phyloP scores from a whole-genome alignment of 2,113 vertebrate species.

The Vidua chalybeata region DNA sequence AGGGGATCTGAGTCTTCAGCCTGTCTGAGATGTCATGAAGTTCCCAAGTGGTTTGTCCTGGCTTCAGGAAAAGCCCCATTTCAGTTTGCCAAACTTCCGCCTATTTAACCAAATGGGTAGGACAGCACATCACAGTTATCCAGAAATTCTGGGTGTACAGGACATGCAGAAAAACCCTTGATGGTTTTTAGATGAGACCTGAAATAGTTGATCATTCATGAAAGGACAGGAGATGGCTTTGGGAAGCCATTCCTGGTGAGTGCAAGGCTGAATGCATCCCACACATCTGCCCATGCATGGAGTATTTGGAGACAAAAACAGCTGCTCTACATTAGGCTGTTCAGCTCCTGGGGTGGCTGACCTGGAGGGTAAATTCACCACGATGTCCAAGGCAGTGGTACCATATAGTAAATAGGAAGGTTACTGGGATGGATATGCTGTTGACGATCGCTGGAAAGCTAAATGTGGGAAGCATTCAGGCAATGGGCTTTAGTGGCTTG shows the following conservation, averaged over 20 bases:
- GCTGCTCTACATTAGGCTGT: neutral
- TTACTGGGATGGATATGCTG: neutral
- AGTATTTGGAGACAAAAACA: neutral
- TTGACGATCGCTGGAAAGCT: neutral
- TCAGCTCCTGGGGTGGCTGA: neutral
- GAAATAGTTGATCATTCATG: neutral
- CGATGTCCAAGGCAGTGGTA: neutral
- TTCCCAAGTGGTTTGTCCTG: neutral
- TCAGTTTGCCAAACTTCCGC: neutral
- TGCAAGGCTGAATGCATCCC: neutral
- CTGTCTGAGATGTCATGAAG: neutral
- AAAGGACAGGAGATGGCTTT: neutral
- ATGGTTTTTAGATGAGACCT: neutral
- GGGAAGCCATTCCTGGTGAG: neutral
- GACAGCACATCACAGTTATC: neutral
- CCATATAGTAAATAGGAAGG: accelerated
- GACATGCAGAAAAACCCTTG: neutral
- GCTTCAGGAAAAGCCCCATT: neutral
- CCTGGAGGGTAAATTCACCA: neutral
- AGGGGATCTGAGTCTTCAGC: neutral
- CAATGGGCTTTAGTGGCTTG: neutral
- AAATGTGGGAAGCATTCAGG: accelerated
- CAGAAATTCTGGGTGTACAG: neutral
- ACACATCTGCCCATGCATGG: accelerated
- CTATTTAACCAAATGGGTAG: neutral